Evolutionary conservation across 1,140 invertebrate species (phyloP).

Genomic region (Aphis gossypii): DNA sequence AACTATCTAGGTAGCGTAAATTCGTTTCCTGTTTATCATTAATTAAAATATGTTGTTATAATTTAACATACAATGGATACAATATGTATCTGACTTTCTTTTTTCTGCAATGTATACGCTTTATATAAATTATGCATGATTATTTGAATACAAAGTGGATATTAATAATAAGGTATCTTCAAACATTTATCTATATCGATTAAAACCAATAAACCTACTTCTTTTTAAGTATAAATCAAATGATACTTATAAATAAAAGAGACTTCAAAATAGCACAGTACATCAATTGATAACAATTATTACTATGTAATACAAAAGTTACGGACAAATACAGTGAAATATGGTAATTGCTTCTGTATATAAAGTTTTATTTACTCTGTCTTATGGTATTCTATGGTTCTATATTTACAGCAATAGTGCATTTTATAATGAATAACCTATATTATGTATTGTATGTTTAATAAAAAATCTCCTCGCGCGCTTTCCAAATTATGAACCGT

Average conservation of each 20-base stretch:
- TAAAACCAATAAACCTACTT: neutral
- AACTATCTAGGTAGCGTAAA: neutral
- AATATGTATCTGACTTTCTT: neutral
- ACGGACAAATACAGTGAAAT: neutral
- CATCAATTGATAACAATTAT: neutral
- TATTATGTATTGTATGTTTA: neutral
- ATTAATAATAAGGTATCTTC: neutral
- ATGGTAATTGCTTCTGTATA: neutral
- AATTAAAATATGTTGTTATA: neutral
- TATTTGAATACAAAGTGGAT: neutral
- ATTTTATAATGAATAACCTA: neutral
- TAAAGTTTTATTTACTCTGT: neutral
- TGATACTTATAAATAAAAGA: neutral
- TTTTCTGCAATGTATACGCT: neutral
- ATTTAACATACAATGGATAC: neutral
- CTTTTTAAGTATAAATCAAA: neutral
- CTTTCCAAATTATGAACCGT: neutral
- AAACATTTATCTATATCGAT: neutral
- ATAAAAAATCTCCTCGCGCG: neutral
- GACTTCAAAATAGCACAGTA: neutral
- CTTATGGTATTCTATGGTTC: neutral
- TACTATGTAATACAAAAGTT: neutral
- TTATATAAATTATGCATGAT: neutral
- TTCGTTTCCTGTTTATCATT: neutral
- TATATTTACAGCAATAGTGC: neutral